Percentiles rank a stretch among this genome's conserved stretches.
Evolutionary conservation across 2,113 vertebrate species (phyloP).

Genomic region (Ascaphus truei): DNA sequence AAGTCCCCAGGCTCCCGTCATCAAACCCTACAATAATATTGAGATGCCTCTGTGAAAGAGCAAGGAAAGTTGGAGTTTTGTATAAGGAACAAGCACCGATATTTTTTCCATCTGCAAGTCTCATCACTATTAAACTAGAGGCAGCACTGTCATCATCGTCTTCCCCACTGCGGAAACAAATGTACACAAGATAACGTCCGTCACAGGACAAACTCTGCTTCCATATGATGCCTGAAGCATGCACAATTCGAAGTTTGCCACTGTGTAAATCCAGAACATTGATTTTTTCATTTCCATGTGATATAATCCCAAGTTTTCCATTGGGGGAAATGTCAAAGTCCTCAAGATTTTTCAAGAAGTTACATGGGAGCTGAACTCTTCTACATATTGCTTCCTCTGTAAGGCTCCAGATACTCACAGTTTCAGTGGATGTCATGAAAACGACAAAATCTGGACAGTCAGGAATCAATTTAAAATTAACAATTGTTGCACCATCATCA

Average conservation of each 20-base stretch:
- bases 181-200: constrained; percentile 94
- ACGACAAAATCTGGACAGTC: constrained; percentile 92
- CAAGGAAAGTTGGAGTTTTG: constrained; percentile 91
- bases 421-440: constrained; percentile 92
- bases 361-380: constrained; percentile 85
- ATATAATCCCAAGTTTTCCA: constrained; percentile 91
- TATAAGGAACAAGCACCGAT: constrained; percentile 97
- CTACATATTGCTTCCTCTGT: constrained; percentile 92
- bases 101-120: constrained; percentile 93
- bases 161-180: constrained; percentile 83
- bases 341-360: constrained; percentile 90
- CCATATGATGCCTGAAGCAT: constrained; percentile 88
- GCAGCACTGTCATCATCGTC: constrained; percentile 88
- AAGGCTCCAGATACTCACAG: constrained; percentile 91
- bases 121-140: constrained; percentile 93
- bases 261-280: constrained; percentile 92
- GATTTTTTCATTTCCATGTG: constrained; percentile 92
- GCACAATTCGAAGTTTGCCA: constrained; percentile 88
- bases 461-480: constrained; percentile 90
- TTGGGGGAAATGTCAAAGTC: constrained; percentile 97
- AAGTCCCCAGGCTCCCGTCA: constrained; percentile 94
- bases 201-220: constrained; percentile 88
- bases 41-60: constrained; percentile 89
- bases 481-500: constrained; percentile 89
- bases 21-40: constrained; percentile 97